Evolutionary conservation across 2,113 vertebrate genomes (phyloP).

Genomic region (Otis tarda): DNA sequence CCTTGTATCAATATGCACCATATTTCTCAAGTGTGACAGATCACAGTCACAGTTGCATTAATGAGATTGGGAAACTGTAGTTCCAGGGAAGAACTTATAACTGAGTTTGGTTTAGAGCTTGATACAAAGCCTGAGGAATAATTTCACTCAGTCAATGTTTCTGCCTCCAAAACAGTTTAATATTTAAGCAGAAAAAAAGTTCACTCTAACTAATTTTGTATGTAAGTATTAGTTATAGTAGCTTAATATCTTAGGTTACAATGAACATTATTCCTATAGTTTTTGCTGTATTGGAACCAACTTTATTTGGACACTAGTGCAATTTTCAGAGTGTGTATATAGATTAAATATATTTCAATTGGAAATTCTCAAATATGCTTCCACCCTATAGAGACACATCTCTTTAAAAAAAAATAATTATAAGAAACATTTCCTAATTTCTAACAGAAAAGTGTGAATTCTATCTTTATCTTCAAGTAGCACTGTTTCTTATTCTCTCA

Average conservation of each 20-base stretch:
- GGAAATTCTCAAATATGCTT: background rate
- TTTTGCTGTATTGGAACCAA: background rate
- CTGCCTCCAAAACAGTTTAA: background rate
- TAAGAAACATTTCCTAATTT: background rate
- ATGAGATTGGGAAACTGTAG: background rate
- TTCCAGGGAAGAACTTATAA: background rate
- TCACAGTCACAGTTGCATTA: background rate
- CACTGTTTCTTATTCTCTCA: background rate
- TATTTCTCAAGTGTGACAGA: slow-evolving; percentile 17
- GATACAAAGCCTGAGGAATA: background rate
- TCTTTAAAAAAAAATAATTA: background rate
- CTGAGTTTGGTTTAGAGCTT: background rate
- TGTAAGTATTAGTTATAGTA: background rate
- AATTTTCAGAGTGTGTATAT: background rate
- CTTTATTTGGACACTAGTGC: background rate
- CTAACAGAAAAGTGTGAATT: background rate
- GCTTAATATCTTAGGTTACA: background rate
- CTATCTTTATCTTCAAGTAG: background rate
- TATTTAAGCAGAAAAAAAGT: background rate
- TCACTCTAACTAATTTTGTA: background rate
- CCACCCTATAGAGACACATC: background rate
- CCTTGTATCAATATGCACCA: background rate
- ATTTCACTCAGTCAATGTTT: background rate
- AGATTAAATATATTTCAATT: background rate
- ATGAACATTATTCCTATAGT: background rate